These are phyloP conservation scores for Sapayoa aenigma DNA, from an alignment of 2,113 vertebrate species.

Conservation along the genomic window DNA sequence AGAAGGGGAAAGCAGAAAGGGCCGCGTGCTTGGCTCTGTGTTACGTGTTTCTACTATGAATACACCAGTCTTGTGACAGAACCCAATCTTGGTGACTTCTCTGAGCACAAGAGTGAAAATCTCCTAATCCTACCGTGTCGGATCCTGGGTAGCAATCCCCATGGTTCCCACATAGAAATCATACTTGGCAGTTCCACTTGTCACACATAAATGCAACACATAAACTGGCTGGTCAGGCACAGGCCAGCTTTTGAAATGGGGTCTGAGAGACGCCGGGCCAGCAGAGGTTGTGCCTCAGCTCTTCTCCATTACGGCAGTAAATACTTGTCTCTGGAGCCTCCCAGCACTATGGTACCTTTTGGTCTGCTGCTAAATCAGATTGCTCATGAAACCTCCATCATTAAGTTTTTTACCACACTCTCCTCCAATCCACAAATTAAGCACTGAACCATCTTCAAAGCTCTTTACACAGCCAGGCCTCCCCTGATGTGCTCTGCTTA, in stretches of 20 bases:
- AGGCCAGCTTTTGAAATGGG: background rate
- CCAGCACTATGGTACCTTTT: background rate
- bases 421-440: background rate
- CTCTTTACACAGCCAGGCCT: background rate
- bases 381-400: background rate
- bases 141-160: background rate
- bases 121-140: accelerated
- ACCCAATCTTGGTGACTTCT: background rate
- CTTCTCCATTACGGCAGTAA: background rate
- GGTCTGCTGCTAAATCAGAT: background rate
- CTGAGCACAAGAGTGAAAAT: background rate
- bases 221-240: background rate
- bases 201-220: background rate
- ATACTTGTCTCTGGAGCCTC: background rate
- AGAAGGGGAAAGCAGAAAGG: background rate
- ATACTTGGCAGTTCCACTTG: background rate
- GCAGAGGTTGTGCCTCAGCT: background rate
- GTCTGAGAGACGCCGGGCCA: background rate
- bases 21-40: background rate
- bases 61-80: background rate
- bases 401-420: background rate
- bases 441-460: background rate
- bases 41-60: background rate
- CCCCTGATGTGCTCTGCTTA: background rate
- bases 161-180: background rate